Evolutionary conservation across 2,797 vertebrate genomes (phyloP), one percentile per base, ranked within the genome.

Genomic region (Paguma larvata): DNA sequence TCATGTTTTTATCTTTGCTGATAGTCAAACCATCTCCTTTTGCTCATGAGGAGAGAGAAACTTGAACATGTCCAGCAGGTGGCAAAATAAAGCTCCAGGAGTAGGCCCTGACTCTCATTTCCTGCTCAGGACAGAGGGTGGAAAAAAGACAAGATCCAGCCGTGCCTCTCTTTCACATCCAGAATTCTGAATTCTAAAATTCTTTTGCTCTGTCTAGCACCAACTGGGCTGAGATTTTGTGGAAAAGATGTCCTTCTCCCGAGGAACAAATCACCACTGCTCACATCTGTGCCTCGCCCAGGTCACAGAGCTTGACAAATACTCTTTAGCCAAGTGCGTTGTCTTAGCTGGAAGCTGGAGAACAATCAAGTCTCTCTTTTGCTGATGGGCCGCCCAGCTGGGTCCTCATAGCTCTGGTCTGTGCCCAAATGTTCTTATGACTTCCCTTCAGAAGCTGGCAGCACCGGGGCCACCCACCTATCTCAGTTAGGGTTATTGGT

Each of bases 311-410:
- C 25, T 79, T 88, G 85, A 62, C 79, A 92, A 82, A 32, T 65
- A 84, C 77, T 86, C 94, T 72, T 86, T 41, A 85, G 56, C 16
- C 83, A 91, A 95, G 78, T 86, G 56, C 46, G 3, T 89, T 96
- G 96, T 89, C 94, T 95, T 88, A 83, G 51, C 73, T 91, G 82
- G 44, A 91, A 91, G 51, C 70, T 88, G 30, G 63, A 89, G 82
- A 91, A 51, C n/a, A 73, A 38, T 97, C n/a, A 53, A 86, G 51
- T 91, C 59, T 90, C 56, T 59, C 84, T 63, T 93, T 95, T 34
- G 48, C 63, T 97, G 56, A 46, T 85, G 79, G 84, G 27, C 41
- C 19, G 79, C 83, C 91, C 59, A 65, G 70, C 63, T 89, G 44
- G 51, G 10, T 89, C 62, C 65, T 77, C 16, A 41, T 30, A 80